Evolutionary conservation across 2,888 invertebrate genomes (phyloP).

Genomic region (Rotaria macrura): DNA sequence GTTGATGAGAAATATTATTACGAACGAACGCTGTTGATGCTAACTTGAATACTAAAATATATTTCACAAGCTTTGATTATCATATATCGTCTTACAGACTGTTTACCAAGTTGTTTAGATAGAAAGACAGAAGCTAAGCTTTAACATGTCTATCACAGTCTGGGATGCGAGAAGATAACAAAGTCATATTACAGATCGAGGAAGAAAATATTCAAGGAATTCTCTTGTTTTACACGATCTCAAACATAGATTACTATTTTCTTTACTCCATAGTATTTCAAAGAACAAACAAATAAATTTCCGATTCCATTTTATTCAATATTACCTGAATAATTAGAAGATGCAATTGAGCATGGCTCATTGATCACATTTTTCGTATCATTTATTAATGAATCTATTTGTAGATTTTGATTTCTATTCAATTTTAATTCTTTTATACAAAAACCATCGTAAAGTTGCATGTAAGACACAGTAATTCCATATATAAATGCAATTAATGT

Average conservation of each 20-base stretch:
- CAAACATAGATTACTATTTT: too few relatives aligned
- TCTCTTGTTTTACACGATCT: too few relatives aligned
- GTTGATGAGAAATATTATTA: not conserved
- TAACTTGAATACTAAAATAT: not conserved
- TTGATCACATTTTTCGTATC: not conserved
- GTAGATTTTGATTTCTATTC: not conserved
- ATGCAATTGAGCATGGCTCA: not conserved
- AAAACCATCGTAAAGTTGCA: conserved; percentile 2
- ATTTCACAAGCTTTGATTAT: too few relatives aligned
- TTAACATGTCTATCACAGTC: not conserved
- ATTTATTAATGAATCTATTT: not conserved
- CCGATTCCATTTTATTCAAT: too few relatives aligned
- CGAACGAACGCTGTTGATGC: not conserved
- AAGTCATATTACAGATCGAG: too few relatives aligned
- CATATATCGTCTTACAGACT: too few relatives aligned
- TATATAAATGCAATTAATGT: not conserved
- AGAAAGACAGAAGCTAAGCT: too few relatives aligned
- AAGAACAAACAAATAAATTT: too few relatives aligned
- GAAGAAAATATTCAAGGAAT: too few relatives aligned
- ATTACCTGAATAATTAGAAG: not conserved
- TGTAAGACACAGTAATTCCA: not conserved
- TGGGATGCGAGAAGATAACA: not conserved
- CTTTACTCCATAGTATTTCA: too few relatives aligned
- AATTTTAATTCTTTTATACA: not conserved
- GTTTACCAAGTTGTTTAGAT: too few relatives aligned